Evolutionary conservation across 1,140 invertebrate genomes (phyloP), one percentile per base, ranked within the genome.

Genomic region (Eupeodes corollae): DNA sequence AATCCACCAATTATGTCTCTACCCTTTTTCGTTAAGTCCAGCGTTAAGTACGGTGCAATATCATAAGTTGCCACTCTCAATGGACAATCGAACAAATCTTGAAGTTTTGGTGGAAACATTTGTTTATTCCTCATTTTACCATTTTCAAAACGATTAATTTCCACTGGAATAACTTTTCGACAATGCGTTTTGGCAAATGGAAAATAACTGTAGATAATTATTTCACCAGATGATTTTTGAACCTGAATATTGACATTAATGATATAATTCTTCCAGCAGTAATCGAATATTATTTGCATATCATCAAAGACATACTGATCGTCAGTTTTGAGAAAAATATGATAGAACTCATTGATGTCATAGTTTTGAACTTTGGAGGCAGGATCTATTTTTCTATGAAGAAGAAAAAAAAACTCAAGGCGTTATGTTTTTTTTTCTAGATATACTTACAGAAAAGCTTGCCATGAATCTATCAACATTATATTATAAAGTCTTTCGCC

Each of bases 191-290:
- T 41, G 0, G 51, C 50, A 12, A 48, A 65, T 0, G 62, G 62
- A 42, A 51, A 52, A 39, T 65, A 65, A 2, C 57, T 65, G 26
- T 57, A 65, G 15, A 65, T 19, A 6, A 52, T 48, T 15, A 65
- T 56, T 2, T 64, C 59, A 2, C 62, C 62, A 8, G 46, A 52
- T 3, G 61, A 45, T 14, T 47, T 51, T 30, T 65, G 62, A 31
- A 59, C 55, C 46, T 60, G 58, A 9, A 65, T 32, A 26, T 58
- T 65, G 51, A 62, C 64, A 21, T 65, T 55, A 40, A 65, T 61
- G 21, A 62, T 44, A 12, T 59, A 58, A 32, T 57, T 46, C 16
- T 43, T 52, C 57, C 59, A 65, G 43, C 62, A 65, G 16, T 65
- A 63, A 6, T 48, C 50, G 6, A 65, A 61, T 21, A 65, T 64